Evolutionary conservation across 2,888 invertebrate genomes (phyloP).

Genomic region (Sepiola atlantica): DNA sequence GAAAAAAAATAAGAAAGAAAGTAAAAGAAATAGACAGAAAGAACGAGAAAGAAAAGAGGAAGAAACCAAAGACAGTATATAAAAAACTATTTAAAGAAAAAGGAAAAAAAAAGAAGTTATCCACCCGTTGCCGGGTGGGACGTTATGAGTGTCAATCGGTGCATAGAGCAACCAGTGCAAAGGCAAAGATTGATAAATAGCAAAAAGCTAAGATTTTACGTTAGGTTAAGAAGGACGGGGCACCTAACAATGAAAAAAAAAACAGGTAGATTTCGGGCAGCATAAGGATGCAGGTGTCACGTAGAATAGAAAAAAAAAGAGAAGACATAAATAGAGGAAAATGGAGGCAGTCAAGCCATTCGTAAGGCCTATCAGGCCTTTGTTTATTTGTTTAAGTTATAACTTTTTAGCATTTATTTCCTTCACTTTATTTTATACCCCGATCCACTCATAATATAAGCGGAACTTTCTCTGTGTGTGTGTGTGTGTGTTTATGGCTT

Average conservation of each 20-base stretch:
- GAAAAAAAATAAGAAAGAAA: no score
- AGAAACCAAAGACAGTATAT: background rate
- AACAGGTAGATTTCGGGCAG: background rate
- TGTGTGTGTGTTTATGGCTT: background rate
- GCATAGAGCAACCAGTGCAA: constrained; percentile 6
- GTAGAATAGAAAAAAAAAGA: background rate
- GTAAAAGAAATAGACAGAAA: background rate
- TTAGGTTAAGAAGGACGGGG: background rate
- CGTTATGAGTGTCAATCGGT: constrained; percentile 14
- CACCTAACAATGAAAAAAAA: background rate
- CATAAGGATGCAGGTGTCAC: constrained; percentile 32
- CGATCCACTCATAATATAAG: background rate
- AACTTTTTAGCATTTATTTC: background rate
- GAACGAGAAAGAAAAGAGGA: background rate
- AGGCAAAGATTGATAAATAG: background rate
- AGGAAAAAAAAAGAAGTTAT: background rate
- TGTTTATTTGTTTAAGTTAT: background rate
- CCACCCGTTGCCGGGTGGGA: constrained; percentile 32
- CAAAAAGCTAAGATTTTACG: background rate
- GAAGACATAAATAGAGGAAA: background rate
- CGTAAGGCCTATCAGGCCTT: background rate
- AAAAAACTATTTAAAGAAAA: background rate
- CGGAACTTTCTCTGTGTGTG: background rate
- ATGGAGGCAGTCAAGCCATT: background rate
- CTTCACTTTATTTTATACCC: background rate